A percentile compares a stretch with the other conserved stretches of the same genome.
phyloP scores from a whole-genome alignment of 2,113 vertebrate genomes.

The Capreolus pygargus region DNA sequence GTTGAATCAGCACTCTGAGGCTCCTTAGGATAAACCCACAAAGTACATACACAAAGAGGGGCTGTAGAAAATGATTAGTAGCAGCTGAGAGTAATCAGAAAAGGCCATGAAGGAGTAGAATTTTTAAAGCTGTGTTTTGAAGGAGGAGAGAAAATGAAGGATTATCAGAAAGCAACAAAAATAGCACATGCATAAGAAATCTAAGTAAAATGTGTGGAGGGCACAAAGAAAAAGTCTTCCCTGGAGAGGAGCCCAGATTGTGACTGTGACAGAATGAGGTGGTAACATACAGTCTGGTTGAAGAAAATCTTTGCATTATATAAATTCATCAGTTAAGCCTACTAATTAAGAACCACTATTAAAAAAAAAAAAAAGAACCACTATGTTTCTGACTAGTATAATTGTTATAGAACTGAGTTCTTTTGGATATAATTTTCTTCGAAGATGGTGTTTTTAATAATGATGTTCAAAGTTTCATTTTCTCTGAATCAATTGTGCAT shows the following conservation, averaged over 20 bases:
- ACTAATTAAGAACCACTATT: neutral
- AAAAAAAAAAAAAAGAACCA: neutral
- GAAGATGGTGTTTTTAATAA: neutral
- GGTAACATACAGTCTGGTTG: neutral
- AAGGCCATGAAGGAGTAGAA: neutral
- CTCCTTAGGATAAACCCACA: neutral
- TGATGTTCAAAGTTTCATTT: neutral
- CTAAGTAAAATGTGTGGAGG: neutral
- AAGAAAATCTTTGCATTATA: neutral
- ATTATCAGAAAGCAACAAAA: neutral
- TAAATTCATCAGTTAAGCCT: neutral
- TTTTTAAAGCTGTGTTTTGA: neutral
- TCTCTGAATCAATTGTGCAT: neutral
- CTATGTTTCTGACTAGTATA: neutral
- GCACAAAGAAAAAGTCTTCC: neutral
- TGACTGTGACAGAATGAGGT: neutral
- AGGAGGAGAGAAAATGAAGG: neutral
- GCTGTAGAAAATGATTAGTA: neutral
- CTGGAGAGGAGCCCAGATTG: neutral
- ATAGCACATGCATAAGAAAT: neutral
- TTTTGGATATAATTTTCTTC: neutral
- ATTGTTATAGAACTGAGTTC: neutral
- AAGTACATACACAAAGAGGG: neutral
- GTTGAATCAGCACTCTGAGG: neutral
- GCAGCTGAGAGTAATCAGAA: neutral